Conservation (phyloP, 1,140 invertebrate species). For the Eufriesea mexicana region DNA sequence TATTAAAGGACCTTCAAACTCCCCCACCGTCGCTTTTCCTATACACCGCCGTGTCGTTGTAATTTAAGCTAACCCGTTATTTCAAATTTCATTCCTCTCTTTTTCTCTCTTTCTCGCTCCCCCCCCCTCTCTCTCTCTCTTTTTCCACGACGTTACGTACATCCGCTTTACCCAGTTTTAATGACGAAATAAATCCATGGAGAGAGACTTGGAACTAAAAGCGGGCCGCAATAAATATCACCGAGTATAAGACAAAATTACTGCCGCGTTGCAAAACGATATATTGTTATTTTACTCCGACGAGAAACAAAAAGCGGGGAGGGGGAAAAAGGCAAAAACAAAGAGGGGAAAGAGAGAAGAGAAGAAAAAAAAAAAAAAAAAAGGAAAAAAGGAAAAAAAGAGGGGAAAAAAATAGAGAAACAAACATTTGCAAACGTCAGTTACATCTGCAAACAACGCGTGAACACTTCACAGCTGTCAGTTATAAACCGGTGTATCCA, state of each 20-base stretch:
- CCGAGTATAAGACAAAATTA: conserved; percentile 33
- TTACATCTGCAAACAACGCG: conserved; percentile 38
- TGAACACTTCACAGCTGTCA: conserved; percentile 36
- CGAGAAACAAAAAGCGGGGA: not conserved
- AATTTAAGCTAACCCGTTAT: conserved; percentile 33
- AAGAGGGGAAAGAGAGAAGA: not conserved
- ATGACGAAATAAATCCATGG: conserved; percentile 31
- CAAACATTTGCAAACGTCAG: conserved; percentile 35
- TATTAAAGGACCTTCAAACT: conserved; percentile 6
- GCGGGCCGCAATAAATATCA: conserved; percentile 18
- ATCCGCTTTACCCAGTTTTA: conserved; percentile 16
- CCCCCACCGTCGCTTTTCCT: not conserved
- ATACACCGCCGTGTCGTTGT: not conserved
- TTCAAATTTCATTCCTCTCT: not conserved
- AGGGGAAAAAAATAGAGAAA: not conserved
- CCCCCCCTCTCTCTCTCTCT: too few relatives aligned
- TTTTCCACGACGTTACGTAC: not conserved
- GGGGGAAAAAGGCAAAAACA: not conserved
- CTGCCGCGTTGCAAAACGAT: conserved; percentile 5
- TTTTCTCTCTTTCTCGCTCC: not conserved
- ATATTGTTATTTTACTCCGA: conserved; percentile 18
- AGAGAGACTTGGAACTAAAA: not conserved
- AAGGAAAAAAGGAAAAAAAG: not conserved
- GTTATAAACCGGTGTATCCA: conserved; percentile 31
- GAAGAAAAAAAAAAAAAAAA: not conserved